Evolutionary conservation across 2,888 invertebrate species (phyloP).

Genomic region (Congeria kusceri): DNA sequence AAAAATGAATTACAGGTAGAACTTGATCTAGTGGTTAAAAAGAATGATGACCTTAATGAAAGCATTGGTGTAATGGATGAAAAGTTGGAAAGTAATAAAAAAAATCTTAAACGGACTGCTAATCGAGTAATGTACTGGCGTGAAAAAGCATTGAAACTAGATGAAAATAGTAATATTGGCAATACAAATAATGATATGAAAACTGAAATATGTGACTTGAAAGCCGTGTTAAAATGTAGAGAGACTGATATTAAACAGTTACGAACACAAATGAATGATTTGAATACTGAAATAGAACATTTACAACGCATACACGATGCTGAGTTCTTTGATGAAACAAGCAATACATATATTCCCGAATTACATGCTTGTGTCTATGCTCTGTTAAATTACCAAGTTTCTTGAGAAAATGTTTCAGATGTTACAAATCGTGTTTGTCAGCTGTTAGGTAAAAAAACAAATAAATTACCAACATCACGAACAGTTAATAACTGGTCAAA

Average conservation of each 20-base stretch:
- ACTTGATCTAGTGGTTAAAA: constrained; percentile 10
- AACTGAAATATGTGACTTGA: no score
- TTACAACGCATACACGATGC: constrained; percentile 9
- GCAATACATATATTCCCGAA: constrained; percentile 10
- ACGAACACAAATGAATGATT: no score
- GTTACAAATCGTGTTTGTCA: constrained; percentile 10
- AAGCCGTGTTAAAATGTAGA: no score
- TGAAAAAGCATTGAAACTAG: constrained; percentile 8
- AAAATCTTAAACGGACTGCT: constrained; percentile 16
- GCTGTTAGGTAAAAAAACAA: constrained; percentile 3
- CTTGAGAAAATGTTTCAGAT: constrained; percentile 11
- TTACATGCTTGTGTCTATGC: constrained; percentile 35
- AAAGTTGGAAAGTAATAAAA: background rate
- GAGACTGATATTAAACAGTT: no score
- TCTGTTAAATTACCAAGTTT: constrained; percentile 11
- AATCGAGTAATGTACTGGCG: constrained; percentile 24
- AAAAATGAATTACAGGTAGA: no score
- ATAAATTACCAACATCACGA: constrained; percentile 12
- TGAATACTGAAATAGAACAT: background rate
- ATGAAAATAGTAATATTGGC: constrained; percentile 4
- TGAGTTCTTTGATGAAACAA: constrained; percentile 27
- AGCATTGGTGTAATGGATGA: background rate
- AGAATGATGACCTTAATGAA: constrained; percentile 12
- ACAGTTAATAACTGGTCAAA: constrained; percentile 32
- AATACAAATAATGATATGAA: background rate